These are phyloP conservation scores for Odontocolon sp. DNA, from an alignment of 2,888 invertebrate species.

Conservation along the genomic window DNA sequence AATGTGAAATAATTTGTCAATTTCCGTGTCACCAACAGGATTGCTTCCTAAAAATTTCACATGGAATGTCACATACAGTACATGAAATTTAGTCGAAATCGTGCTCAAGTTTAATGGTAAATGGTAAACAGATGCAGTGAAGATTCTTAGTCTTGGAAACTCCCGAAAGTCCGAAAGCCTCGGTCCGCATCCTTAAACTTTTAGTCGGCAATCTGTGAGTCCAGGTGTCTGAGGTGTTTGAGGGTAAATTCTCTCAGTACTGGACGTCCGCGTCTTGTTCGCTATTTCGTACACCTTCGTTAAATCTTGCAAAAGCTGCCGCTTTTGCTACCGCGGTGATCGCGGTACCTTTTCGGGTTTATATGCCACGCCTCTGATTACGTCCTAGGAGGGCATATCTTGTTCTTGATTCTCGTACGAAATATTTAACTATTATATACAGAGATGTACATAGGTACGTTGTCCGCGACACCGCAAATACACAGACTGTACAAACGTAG, in stretches of 20 bases:
- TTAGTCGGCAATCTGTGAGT: conserved; percentile 68
- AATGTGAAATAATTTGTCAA: too few species aligned
- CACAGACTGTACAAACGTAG: conserved; percentile 57
- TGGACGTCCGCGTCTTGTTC: conserved; percentile 45
- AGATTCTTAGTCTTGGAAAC: background rate
- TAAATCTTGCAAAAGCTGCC: conserved; percentile 64
- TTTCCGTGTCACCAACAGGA: too few species aligned
- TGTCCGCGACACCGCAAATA: conserved; percentile 48
- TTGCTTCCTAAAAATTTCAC: too few species aligned
- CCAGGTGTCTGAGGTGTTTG: conserved; percentile 55
- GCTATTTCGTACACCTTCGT: conserved; percentile 59
- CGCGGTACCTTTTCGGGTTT: too few species aligned
- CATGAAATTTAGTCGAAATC: too few species aligned
- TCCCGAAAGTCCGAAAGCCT: conserved; percentile 25
- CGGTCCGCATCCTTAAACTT: conserved; percentile 66
- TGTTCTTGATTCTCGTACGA: too few species aligned
- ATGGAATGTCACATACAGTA: too few species aligned
- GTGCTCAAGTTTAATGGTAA: background rate
- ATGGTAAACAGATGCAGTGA: background rate
- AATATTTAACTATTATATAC: too few species aligned
- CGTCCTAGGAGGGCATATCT: too few species aligned
- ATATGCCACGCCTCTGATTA: too few species aligned
- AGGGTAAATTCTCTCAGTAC: conserved; percentile 52
- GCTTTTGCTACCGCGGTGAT: conserved; percentile 4
- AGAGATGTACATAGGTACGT: too few species aligned